Percentiles rank a stretch among this genome's conserved stretches.
These are phyloP conservation scores for Bradypodion pumilum DNA, from an alignment of 2,797 vertebrate species.

Conservation along the genomic window DNA sequence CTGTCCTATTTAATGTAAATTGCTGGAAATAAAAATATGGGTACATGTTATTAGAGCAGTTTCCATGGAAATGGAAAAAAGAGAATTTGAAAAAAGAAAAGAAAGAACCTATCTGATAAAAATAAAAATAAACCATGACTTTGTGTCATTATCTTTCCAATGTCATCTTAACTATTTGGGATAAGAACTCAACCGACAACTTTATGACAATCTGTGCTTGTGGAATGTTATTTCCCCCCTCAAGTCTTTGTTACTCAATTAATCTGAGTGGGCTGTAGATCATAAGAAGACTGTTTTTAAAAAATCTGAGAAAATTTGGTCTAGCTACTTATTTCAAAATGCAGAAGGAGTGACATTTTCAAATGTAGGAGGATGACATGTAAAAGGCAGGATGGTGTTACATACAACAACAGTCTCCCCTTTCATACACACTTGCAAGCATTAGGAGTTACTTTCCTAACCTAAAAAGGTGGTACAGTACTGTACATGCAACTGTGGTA, in stretches of 20 bases:
- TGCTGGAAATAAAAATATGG: conserved; percentile 1
- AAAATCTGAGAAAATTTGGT: neutral
- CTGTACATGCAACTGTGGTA: too few species aligned
- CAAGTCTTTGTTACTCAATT: neutral
- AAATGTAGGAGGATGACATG: neutral
- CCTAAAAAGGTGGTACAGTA: too few species aligned
- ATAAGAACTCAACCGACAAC: neutral
- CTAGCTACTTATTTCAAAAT: conserved; percentile 1
- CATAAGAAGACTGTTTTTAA: neutral
- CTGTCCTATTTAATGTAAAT: neutral
- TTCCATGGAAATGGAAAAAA: conserved; percentile 4
- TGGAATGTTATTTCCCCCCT: neutral
- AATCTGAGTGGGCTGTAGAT: neutral
- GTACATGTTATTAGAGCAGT: conserved; percentile 1
- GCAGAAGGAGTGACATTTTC: neutral
- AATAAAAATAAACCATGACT: conserved; percentile 7
- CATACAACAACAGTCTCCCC: too few species aligned
- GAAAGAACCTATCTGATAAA: neutral
- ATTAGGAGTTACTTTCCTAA: neutral
- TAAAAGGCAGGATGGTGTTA: neutral
- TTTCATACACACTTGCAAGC: neutral
- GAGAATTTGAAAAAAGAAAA: neutral
- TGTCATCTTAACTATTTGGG: neutral
- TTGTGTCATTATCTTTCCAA: neutral
- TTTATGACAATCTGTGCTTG: neutral